Evolutionary conservation across 2,113 vertebrate genomes (phyloP), one percentile per base, ranked within the genome.

Genomic region (Symphodus melops): DNA sequence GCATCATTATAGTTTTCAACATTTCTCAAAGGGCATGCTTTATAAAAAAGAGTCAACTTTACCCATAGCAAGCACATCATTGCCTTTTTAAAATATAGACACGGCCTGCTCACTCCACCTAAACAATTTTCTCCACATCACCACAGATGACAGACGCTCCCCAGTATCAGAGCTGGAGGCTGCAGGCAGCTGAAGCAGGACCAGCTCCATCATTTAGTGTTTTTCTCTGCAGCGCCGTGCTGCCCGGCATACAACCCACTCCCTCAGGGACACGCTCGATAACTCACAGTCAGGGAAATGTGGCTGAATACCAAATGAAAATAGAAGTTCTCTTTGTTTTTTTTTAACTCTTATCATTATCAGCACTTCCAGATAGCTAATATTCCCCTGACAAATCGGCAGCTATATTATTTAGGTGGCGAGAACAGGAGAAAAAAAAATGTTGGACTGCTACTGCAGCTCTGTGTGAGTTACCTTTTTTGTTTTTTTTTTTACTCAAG

Each of bases 331-430:
- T 60, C 71, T 82, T 83, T 87, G 84, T 89, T 91, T 92, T 85
- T 92, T 85, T 90, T 91, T 84, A 89, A 86, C 87, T 89, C 83
- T 83, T 84, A 71, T 86, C 87, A 79, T 89, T 87, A 86, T 88
- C 77, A 65, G 70, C 82, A 70, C 86, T 78, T 83, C 62, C 74
- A 79, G 82, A 86, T 86, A 82, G 58, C 72, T 52, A 56, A 20
- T 16, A 68, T 78, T 86, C 68, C 77, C 73, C 49, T 64, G 81
- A 82, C 76, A 57, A 81, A 80, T 81, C 39, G 59, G 39, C 62
- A 61, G 72, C 70, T 63, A 48, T 81, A 36, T 86, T 85, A 73
- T 85, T 84, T 60, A 84, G 78, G 68, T 81, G 56, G 58, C 83
- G 68, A 13, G 57, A 67, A 39, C 61, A 57, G 77, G 69, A 79